A percentile compares a stretch with the other conserved stretches of the same genome.
Conservation (phyloP, 2,797 vertebrate genomes). For the Manis pentadactyla region DNA sequence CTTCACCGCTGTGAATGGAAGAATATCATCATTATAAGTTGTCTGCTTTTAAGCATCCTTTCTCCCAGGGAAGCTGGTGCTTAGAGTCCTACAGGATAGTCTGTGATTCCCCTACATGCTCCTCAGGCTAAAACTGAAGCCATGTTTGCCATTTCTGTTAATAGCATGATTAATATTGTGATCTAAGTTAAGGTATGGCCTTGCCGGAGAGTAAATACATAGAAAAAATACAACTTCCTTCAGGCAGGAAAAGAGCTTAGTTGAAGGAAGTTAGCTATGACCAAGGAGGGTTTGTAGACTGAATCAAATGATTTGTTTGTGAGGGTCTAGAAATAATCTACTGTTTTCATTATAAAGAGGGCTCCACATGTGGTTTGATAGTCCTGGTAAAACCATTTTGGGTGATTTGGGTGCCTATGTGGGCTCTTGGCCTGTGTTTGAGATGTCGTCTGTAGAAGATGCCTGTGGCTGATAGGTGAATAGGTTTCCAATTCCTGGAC, state of each 20-base stretch:
- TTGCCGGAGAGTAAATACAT: background rate
- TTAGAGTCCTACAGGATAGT: background rate
- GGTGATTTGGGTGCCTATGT: background rate
- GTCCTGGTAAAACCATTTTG: background rate
- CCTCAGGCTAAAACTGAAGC: background rate
- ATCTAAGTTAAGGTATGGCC: background rate
- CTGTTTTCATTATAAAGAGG: background rate
- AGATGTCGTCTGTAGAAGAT: background rate
- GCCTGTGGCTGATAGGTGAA: background rate
- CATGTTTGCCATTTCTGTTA: background rate
- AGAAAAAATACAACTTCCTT: background rate
- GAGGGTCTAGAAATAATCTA: background rate
- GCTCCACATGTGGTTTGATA: no score
- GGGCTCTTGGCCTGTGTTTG: background rate
- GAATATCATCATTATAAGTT: background rate
- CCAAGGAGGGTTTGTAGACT: background rate
- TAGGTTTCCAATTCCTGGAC: background rate
- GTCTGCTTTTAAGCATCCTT: background rate
- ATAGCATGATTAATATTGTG: background rate
- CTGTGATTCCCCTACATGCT: accelerated
- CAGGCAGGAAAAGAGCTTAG: background rate
- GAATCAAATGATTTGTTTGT: background rate
- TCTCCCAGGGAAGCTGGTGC: background rate
- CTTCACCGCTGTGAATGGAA: background rate
- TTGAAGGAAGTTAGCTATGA: background rate